Evolutionary conservation across 1,140 invertebrate genomes (phyloP).

Genomic region (Nymphalis io): DNA sequence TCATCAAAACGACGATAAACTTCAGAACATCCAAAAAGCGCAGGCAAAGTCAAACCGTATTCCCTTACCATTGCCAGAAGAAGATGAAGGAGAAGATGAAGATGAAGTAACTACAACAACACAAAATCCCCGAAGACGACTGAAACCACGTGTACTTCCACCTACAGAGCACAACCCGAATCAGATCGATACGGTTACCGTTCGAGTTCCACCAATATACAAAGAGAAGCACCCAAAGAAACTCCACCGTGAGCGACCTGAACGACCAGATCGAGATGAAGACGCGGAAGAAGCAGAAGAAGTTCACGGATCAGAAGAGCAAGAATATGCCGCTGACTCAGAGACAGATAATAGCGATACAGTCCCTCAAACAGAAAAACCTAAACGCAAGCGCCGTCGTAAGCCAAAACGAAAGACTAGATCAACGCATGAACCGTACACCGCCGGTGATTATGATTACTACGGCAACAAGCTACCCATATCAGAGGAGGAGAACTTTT

Average conservation of each 20-base stretch:
- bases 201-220: constrained; percentile 76
- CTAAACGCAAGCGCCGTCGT: constrained; percentile 57
- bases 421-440: constrained; percentile 45
- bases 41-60: constrained; percentile 48
- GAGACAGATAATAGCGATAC: constrained; percentile 53
- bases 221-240: constrained; percentile 73
- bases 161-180: constrained; percentile 77
- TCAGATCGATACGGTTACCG: constrained; percentile 77
- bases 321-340: constrained; percentile 45
- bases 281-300: constrained; percentile 41
- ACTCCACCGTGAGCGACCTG: constrained; percentile 55
- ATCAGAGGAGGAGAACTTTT: constrained; percentile 62
- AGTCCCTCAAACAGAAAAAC: constrained; percentile 46
- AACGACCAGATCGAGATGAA: constrained; percentile 52
- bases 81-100: constrained; percentile 42
- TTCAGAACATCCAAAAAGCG: constrained; percentile 48
- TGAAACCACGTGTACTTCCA: constrained; percentile 71
- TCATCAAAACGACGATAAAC: constrained; percentile 41
- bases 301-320: constrained; percentile 33
- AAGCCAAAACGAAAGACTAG: constrained; percentile 56
- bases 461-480: constrained; percentile 60
- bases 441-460: constrained; percentile 67
- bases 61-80: constrained; percentile 44
- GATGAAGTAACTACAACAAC: constrained; percentile 73
- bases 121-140: constrained; percentile 63